These are phyloP conservation scores for Pemphredon lugubris DNA, from an alignment of 2,888 invertebrate genomes.

Conservation along the genomic window DNA sequence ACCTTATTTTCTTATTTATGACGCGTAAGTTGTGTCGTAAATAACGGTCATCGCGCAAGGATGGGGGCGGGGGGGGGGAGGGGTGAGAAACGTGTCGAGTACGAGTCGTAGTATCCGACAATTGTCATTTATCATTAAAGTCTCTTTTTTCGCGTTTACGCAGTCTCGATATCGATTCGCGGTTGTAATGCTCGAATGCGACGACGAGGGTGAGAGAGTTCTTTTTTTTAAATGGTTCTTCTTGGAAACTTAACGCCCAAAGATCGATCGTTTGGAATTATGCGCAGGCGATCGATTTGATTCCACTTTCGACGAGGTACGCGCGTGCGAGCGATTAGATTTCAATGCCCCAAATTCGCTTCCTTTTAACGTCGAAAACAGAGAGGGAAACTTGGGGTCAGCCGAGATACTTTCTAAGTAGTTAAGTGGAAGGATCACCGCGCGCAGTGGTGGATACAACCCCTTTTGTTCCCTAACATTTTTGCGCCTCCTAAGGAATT, in stretches of 20 bases:
- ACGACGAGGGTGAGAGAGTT: too few species aligned
- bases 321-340: constrained; percentile 2
- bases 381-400: constrained; percentile 29
- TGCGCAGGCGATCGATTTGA: too few species aligned
- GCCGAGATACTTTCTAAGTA: constrained; percentile 24
- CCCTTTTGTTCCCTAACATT: background rate
- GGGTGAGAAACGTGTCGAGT: too few species aligned
- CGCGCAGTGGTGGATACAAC: constrained; percentile 17
- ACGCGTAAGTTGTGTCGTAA: constrained; percentile 19
- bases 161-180: too few species aligned
- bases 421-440: constrained; percentile 17
- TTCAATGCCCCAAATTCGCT: constrained; percentile 9
- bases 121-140: too few species aligned
- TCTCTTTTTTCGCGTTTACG: background rate
- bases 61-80: too few species aligned
- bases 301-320: too few species aligned
- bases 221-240: too few species aligned
- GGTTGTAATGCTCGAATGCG: too few species aligned
- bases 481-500: background rate
- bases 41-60: background rate
- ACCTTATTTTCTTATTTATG: constrained; percentile 66
- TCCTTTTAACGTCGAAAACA: constrained; percentile 30
- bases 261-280: too few species aligned
- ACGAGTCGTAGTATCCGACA: too few species aligned
- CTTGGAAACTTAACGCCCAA: too few species aligned